A percentile compares a stretch with the other conserved stretches of the same genome.
Conservation (phyloP, 92 coral and sea anemone species). For the Palythoa heliodiscus region DNA sequence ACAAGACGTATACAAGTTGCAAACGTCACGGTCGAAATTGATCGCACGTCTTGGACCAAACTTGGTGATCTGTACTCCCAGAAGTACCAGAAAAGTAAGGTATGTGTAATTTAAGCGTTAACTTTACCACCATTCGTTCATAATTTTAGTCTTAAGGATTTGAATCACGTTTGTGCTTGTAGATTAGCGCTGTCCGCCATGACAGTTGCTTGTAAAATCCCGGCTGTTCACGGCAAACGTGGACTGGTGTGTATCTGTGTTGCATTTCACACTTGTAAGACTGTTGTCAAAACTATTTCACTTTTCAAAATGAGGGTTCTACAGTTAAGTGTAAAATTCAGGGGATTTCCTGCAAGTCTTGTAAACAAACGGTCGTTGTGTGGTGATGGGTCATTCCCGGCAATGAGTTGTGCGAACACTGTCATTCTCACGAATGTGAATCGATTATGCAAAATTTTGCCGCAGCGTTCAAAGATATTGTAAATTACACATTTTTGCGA, state of each 20-base stretch:
- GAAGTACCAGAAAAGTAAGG: slow-evolving; percentile 41
- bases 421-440: slow-evolving; percentile 54
- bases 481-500: slow-evolving; percentile 37
- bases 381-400: slow-evolving; percentile 42
- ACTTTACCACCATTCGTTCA: slow-evolving; percentile 14
- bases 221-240: slow-evolving; percentile 42
- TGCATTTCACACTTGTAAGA: background rate
- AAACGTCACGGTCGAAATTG: slow-evolving; percentile 46
- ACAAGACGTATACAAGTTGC: slow-evolving; percentile 19
- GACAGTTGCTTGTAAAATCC: slow-evolving; percentile 30
- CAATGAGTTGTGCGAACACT: slow-evolving; percentile 12
- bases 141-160: slow-evolving; percentile 5
- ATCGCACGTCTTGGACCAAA: slow-evolving; percentile 17
- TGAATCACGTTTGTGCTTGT: slow-evolving; percentile 18
- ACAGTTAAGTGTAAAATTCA: background rate
- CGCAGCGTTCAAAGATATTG: slow-evolving; percentile 26
- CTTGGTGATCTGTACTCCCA: slow-evolving; percentile 32
- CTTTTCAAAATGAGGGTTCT: background rate
- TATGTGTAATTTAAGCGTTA: slow-evolving; percentile 4
- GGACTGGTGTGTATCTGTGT: slow-evolving; percentile 1
- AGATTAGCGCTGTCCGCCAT: slow-evolving; percentile 48
- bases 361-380: slow-evolving; percentile 43
- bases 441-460: slow-evolving; percentile 69
- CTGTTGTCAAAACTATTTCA: background rate
- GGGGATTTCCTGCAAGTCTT: slow-evolving; percentile 38